A percentile compares a stretch with the other conserved stretches of the same genome.
These are phyloP conservation scores for Pammene fasciana DNA, from an alignment of 2,888 invertebrate species.

Conservation along the genomic window DNA sequence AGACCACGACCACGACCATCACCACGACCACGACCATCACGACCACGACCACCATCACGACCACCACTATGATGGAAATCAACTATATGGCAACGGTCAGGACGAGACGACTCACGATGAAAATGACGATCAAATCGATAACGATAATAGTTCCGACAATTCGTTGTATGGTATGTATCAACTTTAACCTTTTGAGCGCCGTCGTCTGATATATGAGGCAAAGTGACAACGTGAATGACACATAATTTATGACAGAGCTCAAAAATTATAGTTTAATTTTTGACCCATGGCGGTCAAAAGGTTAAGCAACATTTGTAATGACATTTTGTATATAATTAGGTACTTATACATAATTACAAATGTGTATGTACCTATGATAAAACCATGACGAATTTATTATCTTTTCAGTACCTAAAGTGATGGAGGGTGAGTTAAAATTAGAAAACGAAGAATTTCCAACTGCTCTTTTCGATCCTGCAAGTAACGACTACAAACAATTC, in stretches of 20 bases:
- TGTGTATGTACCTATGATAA: neutral
- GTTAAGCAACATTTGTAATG: neutral
- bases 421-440: conserved; percentile 87
- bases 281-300: too few relatives aligned
- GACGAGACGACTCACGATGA: conserved; percentile 49
- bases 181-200: too few relatives aligned
- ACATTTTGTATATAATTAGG: too few relatives aligned
- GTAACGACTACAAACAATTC: conserved; percentile 85
- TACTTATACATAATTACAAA: too few relatives aligned
- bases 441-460: conserved; percentile 86
- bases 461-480: conserved; percentile 84
- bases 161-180: conserved; percentile 78
- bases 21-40: conserved; percentile 44
- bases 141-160: conserved; percentile 74
- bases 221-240: too few relatives aligned
- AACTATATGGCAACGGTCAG: conserved; percentile 41
- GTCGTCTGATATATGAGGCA: too few relatives aligned
- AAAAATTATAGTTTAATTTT: too few relatives aligned
- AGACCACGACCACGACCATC: conserved; percentile 44
- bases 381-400: neutral
- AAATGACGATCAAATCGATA: conserved; percentile 50
- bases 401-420: conserved; percentile 85
- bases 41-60: conserved; percentile 49
- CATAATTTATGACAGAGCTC: too few relatives aligned
- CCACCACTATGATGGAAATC: conserved; percentile 46